Conservation (phyloP, 1,140 invertebrate genomes). For the Heliconius himera region DNA sequence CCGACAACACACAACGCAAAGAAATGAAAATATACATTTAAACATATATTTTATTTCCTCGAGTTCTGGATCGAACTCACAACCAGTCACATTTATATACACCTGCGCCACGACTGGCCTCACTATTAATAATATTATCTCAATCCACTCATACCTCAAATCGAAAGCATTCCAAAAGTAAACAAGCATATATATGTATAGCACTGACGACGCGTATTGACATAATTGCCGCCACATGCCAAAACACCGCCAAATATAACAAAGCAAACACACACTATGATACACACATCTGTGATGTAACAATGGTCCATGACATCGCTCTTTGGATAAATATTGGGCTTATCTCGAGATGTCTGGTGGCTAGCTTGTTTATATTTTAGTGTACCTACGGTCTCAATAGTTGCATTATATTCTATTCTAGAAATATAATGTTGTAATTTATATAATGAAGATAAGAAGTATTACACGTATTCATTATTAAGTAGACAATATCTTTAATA, state of each 20-base stretch:
- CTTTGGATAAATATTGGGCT: conserved; percentile 27
- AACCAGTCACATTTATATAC: too few species aligned
- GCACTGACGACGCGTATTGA: conserved; percentile 36
- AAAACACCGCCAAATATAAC: conserved; percentile 39
- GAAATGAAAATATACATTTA: too few species aligned
- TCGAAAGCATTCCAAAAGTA: conserved; percentile 18
- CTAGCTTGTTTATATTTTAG: background rate
- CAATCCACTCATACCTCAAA: background rate
- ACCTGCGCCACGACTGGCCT: too few species aligned
- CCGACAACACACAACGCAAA: too few species aligned
- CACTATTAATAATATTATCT: background rate
- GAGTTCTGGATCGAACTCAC: too few species aligned
- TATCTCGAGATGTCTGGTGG: background rate
- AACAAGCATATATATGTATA: conserved; percentile 30
- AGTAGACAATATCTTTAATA: background rate
- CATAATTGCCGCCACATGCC: conserved; percentile 41
- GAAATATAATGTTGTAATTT: background rate
- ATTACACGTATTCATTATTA: background rate
- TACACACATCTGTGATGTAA: conserved; percentile 20
- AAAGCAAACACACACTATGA: conserved; percentile 43
- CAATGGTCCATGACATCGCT: conserved; percentile 32
- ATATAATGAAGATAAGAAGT: background rate
- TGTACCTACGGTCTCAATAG: background rate
- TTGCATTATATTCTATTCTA: background rate
- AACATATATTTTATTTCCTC: too few species aligned